phyloP scores from a whole-genome alignment of 2,888 invertebrate species.

The Coleophora flavipennella region DNA sequence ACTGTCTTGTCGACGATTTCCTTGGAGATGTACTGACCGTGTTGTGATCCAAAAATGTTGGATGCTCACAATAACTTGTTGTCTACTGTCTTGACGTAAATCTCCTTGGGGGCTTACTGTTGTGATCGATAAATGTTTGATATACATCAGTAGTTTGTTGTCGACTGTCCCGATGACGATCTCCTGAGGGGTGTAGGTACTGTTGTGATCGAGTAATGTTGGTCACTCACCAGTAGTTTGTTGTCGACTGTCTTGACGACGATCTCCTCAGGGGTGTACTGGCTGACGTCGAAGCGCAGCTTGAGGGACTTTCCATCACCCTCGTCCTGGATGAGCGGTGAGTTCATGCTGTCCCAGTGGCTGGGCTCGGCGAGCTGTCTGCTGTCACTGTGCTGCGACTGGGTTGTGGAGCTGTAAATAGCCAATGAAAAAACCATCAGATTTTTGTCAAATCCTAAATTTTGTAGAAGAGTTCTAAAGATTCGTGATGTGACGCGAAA shows the following conservation, averaged over 20 bases:
- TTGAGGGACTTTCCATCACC: slow-evolving; percentile 95
- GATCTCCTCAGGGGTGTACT: slow-evolving; percentile 97
- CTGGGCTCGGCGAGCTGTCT: slow-evolving; percentile 73
- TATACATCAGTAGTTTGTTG: slow-evolving; percentile 92
- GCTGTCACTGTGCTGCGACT: slow-evolving; percentile 75
- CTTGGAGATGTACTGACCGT: slow-evolving; percentile 95
- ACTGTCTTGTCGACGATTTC: slow-evolving; percentile 99
- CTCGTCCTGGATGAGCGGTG: slow-evolving; percentile 94
- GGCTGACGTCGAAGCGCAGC: slow-evolving; percentile 96
- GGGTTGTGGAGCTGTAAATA: slow-evolving; percentile 74
- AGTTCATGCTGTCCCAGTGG: slow-evolving; percentile 91
- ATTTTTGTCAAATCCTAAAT: too few species aligned
- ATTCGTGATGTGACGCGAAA: too few species aligned
- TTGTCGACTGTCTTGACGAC: slow-evolving; percentile 99
- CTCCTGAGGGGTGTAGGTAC: slow-evolving; percentile 78
- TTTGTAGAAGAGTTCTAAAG: too few species aligned
- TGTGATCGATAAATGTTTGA: too few species aligned
- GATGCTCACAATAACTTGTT: too few species aligned
- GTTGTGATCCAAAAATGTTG: too few species aligned
- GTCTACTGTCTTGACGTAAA: too few species aligned
- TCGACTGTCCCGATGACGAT: slow-evolving; percentile 98
- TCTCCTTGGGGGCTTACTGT: too few species aligned
- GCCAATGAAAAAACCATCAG: too few species aligned
- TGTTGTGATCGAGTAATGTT: too few species aligned
- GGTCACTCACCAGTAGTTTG: slow-evolving; percentile 84